Conservation (phyloP, 1,140 invertebrate species). For the honey bee (Apis mellifera) region DNA sequence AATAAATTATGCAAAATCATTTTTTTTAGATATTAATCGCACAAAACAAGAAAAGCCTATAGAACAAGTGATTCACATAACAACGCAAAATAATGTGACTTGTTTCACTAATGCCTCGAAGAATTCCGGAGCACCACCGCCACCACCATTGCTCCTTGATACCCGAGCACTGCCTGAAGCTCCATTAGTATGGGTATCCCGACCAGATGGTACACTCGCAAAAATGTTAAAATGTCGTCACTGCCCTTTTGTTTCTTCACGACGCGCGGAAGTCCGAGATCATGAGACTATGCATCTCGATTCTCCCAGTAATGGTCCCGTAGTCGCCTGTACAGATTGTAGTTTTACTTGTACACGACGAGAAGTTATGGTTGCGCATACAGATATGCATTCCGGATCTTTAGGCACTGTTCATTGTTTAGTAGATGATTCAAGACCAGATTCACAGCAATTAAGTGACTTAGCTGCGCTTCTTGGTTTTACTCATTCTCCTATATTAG, state of each 20-base stretch:
- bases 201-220: slow-evolving; percentile 85
- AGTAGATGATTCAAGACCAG: slow-evolving; percentile 83
- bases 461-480: slow-evolving; percentile 76
- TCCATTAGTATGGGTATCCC: slow-evolving; percentile 88
- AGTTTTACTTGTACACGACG: slow-evolving; percentile 91
- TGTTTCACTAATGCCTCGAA: slow-evolving; percentile 45
- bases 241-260: slow-evolving; percentile 91
- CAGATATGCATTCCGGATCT: slow-evolving; percentile 88
- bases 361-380: slow-evolving; percentile 88
- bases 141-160: slow-evolving; percentile 75
- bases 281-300: slow-evolving; percentile 92
- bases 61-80: slow-evolving; percentile 55
- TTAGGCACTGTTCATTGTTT: slow-evolving; percentile 87
- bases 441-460: slow-evolving; percentile 87
- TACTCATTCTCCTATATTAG: slow-evolving; percentile 63
- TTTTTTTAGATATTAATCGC: slow-evolving; percentile 29
- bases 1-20: background rate
- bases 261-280: slow-evolving; percentile 90
- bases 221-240: slow-evolving; percentile 93
- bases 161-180: slow-evolving; percentile 81
- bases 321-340: slow-evolving; percentile 87
- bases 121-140: slow-evolving; percentile 58
- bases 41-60: slow-evolving; percentile 42
- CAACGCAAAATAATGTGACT: slow-evolving; percentile 53
- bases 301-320: slow-evolving; percentile 74